Evolutionary conservation across 2,888 invertebrate species (phyloP), one percentile per base, ranked within the genome.

Genomic region (Neocrepidodera transversa): DNA sequence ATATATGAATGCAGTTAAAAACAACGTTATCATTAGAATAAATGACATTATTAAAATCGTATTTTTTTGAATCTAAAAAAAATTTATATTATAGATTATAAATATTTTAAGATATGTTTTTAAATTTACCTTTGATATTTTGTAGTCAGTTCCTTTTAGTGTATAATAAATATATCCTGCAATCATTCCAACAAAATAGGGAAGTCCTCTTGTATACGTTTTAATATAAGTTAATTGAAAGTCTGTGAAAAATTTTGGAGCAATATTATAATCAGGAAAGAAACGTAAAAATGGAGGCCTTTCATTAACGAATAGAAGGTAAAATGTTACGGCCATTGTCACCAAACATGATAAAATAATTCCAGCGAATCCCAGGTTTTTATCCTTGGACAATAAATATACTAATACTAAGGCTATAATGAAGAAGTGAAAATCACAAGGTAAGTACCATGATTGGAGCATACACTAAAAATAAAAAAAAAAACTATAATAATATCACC

Each of bases 371-470:
- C 83, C 84, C 0, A 80, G 17, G 8, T 70, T 74, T 0, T 79
- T 81, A 4, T 73, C 70, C 6, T 74, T 78, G 38, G 77, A 78
- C 67, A 84, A 80, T 5, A 85, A 40, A 64, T 79, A 74, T 66
- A 80, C 82, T 17, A 83, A 64, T n/a, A 82, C 69, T 10, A 85
- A 73, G 0, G 83, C 83, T 11, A 87, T 70, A 42, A 85, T 75
- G 75, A 86, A 87, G 77, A 83, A 86, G 72, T 89, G 89, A 78
- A 87, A 87, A 76, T 89, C 89, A 58, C 86, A 86, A 0, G 89
- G 85, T 28, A 88, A 81, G 76, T 87, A 88, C 89, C 89, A 89
- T 1, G 87, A 83, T 60, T 85, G 82, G 0, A 85, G 80, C 76
- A 88, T 80, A 69, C 89, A 89, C 88, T 89, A 77, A 23, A 82